Evolutionary conservation across 2,113 vertebrate genomes (phyloP), one percentile per base, ranked within the genome.

Genomic region (Alligator sinensis): DNA sequence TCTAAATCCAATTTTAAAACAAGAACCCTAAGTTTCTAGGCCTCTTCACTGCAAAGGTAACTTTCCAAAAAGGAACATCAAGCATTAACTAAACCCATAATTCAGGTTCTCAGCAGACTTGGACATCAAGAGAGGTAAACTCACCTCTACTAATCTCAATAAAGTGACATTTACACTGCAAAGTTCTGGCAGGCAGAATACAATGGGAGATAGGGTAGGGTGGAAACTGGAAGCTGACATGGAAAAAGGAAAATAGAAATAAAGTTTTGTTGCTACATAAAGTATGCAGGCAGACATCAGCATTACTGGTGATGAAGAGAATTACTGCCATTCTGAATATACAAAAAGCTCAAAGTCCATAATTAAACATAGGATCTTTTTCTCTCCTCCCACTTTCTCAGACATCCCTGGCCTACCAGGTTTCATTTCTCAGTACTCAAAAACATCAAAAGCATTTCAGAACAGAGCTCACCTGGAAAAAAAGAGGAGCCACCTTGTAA

Each of bases 1-100:
- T 79, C 66, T n/a, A 87, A 92, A 55, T 47, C 58, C 78, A 24
- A 57, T 27, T 94, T 95, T 82, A 75, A 27, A 87, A 80, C 55
- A 88, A 66, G 17, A 63, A 28, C 47, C 47, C 47, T 47, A 47
- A 47, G 15, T n/a, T 57, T 18, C n/a, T 78, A 62, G 80, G 28
- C 6, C 62, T 88, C 0, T 0, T 38, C 70, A 86, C 74, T 77
- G 63, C 66, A 83, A 12, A 30, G 82, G 77, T 91, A 84, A 76
- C n/a, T 77, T 66, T 0, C n/a, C 57, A 88, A 19, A 21, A 0
- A 0, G 24, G 24, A 88, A 70, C 88, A 1, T 66, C 5, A 27
- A 13, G 88, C 54, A 9, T 47, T 47, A 47, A 47, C 47, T 47
- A 47, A 47, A 47, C 47, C 47, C 47, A 47, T 47, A 47, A 47